A percentile compares a stretch with the other conserved stretches of the same genome.
These are phyloP conservation scores for Agrypnia vestita DNA, from an alignment of 1,140 invertebrate genomes.

Conservation along the genomic window DNA sequence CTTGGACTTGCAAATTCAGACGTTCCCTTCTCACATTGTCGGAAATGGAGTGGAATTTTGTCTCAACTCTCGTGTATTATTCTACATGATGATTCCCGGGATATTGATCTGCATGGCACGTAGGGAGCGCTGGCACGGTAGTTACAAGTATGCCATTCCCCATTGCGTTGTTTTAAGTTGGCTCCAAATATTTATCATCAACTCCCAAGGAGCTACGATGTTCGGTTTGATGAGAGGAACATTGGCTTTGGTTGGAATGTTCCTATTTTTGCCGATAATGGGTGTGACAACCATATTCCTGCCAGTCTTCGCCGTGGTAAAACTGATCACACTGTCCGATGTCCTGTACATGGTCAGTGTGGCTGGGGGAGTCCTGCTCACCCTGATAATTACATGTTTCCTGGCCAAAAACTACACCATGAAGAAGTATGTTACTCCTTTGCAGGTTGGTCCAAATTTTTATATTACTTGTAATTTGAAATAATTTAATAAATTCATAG, in stretches of 20 bases:
- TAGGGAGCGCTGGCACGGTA: slow-evolving; percentile 83
- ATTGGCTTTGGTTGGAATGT: slow-evolving; percentile 83
- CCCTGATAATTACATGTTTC: slow-evolving; percentile 77
- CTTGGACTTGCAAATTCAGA: slow-evolving; percentile 84
- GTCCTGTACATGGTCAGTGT: slow-evolving; percentile 75
- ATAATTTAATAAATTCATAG: no score
- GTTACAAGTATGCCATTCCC: slow-evolving; percentile 84
- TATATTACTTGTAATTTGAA: neutral
- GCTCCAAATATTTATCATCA: slow-evolving; percentile 87
- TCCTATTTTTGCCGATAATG: slow-evolving; percentile 84
- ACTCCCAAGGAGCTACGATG: slow-evolving; percentile 85
- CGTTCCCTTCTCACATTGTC: slow-evolving; percentile 85
- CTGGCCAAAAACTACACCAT: slow-evolving; percentile 75
- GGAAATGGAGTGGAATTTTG: slow-evolving; percentile 90
- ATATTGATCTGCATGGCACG: slow-evolving; percentile 83
- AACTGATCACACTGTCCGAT: slow-evolving; percentile 80
- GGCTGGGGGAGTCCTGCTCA: slow-evolving; percentile 72
- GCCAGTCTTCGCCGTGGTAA: slow-evolving; percentile 81
- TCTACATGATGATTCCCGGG: slow-evolving; percentile 84
- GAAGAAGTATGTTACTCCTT: slow-evolving; percentile 77
- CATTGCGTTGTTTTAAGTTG: slow-evolving; percentile 90
- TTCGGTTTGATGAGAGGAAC: slow-evolving; percentile 85
- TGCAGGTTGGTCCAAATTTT: slow-evolving; percentile 73
- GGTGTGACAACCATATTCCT: slow-evolving; percentile 82
- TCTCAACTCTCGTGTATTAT: slow-evolving; percentile 83